Percentiles rank a stretch among this genome's conserved stretches.
These are phyloP conservation scores for Drosophila mercatorum DNA, from an alignment of 2,888 invertebrate genomes.

Conservation along the genomic window DNA sequence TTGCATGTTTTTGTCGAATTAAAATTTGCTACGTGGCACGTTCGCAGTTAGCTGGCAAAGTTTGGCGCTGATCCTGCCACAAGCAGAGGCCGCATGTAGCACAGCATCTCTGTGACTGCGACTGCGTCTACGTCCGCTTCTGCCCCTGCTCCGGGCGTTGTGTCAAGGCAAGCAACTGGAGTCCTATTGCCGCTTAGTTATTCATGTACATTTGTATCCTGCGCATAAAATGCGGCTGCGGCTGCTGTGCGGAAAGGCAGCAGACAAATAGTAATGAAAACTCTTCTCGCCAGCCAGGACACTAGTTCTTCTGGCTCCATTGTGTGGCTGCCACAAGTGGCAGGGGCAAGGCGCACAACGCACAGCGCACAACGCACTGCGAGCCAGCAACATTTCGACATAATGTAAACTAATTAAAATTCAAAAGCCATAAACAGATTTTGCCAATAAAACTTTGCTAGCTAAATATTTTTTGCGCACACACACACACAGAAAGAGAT, in stretches of 20 bases:
- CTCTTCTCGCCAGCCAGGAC: conserved; percentile 64
- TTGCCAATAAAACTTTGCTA: conserved; percentile 84
- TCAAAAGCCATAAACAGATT: conserved; percentile 84
- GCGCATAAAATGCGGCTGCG: conserved; percentile 80
- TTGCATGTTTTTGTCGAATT: conserved; percentile 76
- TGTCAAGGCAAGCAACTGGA: conserved; percentile 14
- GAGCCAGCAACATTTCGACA: conserved; percentile 74
- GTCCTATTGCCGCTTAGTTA: conserved; percentile 63
- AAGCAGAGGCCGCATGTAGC: conserved; percentile 42
- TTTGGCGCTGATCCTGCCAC: conserved; percentile 66
- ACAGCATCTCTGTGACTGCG: conserved; percentile 8
- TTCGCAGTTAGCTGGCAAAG: conserved; percentile 64
- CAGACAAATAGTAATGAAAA: conserved; percentile 81
- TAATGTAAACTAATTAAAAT: conserved; percentile 84
- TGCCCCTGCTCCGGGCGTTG: not conserved
- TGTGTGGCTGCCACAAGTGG: conserved; percentile 45
- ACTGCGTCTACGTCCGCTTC: not conserved
- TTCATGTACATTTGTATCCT: conserved; percentile 80
- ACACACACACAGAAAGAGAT: conserved; percentile 20
- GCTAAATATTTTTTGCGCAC: conserved; percentile 76
- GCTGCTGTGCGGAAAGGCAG: conserved; percentile 80
- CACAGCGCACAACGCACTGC: conserved; percentile 26
- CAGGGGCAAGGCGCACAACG: not conserved
- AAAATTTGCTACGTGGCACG: conserved; percentile 77
- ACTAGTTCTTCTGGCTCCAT: conserved; percentile 62